phyloP scores from a whole-genome alignment of 2,888 invertebrate species.

The Cryptocheilus praepositus region DNA sequence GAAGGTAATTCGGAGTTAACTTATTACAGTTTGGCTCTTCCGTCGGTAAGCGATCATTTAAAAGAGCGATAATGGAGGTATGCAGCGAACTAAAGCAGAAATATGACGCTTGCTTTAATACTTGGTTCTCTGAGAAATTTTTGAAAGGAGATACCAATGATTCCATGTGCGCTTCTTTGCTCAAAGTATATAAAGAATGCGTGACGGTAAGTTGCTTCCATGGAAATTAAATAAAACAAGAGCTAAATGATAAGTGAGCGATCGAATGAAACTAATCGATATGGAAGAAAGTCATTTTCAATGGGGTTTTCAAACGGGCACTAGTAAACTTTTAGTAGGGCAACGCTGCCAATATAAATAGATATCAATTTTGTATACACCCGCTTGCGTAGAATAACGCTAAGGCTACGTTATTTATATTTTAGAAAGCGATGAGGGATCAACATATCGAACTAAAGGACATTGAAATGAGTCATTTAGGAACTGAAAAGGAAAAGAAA shows the following conservation, averaged over 20 bases:
- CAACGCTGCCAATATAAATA: too few species aligned
- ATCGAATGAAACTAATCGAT: too few species aligned
- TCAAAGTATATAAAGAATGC: slow-evolving; percentile 80
- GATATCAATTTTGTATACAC: too few species aligned
- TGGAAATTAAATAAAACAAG: too few species aligned
- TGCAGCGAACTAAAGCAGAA: slow-evolving; percentile 81
- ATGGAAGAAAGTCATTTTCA: too few species aligned
- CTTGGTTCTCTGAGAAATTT: slow-evolving; percentile 81
- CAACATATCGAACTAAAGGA: slow-evolving; percentile 89
- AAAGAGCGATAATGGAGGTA: slow-evolving; percentile 72
- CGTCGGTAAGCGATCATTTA: slow-evolving; percentile 23
- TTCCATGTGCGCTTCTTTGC: slow-evolving; percentile 78
- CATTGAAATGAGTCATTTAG: slow-evolving; percentile 82
- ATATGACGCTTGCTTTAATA: slow-evolving; percentile 82
- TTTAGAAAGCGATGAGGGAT: slow-evolving; percentile 89
- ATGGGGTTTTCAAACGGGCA: too few species aligned
- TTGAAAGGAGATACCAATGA: slow-evolving; percentile 78
- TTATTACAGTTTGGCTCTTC: slow-evolving; percentile 28
- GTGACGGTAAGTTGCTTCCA: slow-evolving; percentile 76
- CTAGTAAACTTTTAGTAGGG: too few species aligned
- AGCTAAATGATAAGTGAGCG: slow-evolving; percentile 44
- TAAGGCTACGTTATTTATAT: slow-evolving; percentile 47
- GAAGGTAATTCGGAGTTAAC: slow-evolving; percentile 79
- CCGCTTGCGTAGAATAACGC: too few species aligned
- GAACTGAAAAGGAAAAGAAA: slow-evolving; percentile 81